phyloP scores from a whole-genome alignment of 2,113 vertebrate genomes.

The Nematolebias whitei region DNA sequence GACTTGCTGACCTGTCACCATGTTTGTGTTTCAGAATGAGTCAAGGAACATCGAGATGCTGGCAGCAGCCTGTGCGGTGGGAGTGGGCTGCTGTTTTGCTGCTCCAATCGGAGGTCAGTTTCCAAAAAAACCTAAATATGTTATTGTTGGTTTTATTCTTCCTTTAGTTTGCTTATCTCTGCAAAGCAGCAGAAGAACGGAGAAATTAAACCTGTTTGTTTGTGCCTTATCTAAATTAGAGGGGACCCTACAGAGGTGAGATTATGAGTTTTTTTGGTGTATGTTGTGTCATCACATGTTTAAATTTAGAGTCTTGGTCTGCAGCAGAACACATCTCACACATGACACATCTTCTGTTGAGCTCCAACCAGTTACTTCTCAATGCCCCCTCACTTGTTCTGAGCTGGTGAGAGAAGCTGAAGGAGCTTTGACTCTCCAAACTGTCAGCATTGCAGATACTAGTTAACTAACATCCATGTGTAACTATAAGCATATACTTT shows the following conservation, averaged over 20 bases:
- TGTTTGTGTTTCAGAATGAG: conserved; percentile 73
- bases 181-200: no score
- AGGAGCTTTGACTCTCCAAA: neutral
- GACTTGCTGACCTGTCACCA: neutral
- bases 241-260: no score
- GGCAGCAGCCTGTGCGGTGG: conserved; percentile 91
- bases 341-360: neutral
- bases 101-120: conserved; percentile 93
- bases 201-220: no score
- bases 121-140: neutral
- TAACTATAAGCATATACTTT: no score
- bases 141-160: no score
- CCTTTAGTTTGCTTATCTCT: no score
- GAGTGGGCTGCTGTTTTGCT: conserved; percentile 94
- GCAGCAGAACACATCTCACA: neutral
- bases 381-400: no score
- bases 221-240: neutral
- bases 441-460: no score
- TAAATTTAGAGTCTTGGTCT: neutral
- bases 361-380: neutral
- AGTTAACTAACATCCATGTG: no score
- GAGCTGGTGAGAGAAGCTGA: neutral
- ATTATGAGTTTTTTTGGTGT: neutral
- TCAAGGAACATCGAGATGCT: conserved; percentile 94
- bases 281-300: neutral